A percentile compares a stretch with the other conserved stretches of the same genome.
phyloP scores from a whole-genome alignment of 2,888 invertebrate species.

The Theodoxus fluviatilis region DNA sequence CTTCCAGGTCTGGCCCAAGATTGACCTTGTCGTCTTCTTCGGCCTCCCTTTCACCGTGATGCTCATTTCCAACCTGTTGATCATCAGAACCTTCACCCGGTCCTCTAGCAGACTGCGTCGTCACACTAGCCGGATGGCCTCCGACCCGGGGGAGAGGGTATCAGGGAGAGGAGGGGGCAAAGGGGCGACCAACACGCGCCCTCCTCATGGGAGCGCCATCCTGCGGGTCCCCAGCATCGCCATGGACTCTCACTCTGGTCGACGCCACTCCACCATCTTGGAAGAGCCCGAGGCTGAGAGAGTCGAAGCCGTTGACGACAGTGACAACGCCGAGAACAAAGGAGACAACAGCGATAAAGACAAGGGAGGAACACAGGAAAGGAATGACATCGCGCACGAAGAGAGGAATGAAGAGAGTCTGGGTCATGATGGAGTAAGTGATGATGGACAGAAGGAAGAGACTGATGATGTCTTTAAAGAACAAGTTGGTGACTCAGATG shows the following conservation, averaged over 20 bases:
- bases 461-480: no score
- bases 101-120: conserved; percentile 34
- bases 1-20: conserved; percentile 50
- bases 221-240: not conserved
- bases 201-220: not conserved
- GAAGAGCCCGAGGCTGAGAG: not conserved
- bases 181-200: not conserved
- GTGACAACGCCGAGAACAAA: not conserved
- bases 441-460: no score
- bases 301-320: not conserved
- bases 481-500: no score
- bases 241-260: no score
- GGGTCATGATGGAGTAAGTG: no score
- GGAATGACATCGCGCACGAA: no score
- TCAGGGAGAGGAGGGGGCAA: not conserved
- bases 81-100: conserved; percentile 40
- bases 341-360: not conserved
- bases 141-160: not conserved
- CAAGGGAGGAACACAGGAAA: no score
- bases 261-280: no score
- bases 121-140: conserved; percentile 23
- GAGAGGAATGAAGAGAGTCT: no score
- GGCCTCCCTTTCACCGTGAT: conserved; percentile 47
- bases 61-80: conserved; percentile 45
- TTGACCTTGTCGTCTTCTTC: conserved; percentile 48